Evolutionary conservation across 2,113 vertebrate species (phyloP).

Genomic region (Chelonoidis abingdonii): DNA sequence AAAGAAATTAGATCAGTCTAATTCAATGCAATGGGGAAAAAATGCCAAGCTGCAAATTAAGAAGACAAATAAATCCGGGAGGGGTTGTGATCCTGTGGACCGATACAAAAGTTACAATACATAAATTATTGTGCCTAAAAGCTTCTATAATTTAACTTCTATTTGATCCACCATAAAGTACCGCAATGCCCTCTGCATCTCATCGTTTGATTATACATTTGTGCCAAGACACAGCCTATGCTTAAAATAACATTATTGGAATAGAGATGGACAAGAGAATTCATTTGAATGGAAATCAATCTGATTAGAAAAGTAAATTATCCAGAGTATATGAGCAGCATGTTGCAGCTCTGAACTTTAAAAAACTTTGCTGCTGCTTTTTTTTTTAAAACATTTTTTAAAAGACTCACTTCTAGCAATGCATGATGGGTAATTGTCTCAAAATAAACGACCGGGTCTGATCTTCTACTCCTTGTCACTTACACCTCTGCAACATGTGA

Average conservation of each 20-base stretch:
- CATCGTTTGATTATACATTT: constrained; percentile 57
- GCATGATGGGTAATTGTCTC: background rate
- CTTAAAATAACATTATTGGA: constrained; percentile 76
- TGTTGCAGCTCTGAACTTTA: constrained; percentile 21
- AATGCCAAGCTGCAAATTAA: background rate
- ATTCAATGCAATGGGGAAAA: background rate
- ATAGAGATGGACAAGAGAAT: constrained; percentile 61
- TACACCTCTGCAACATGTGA: background rate
- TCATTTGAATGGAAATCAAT: constrained; percentile 73
- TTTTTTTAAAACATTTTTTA: background rate
- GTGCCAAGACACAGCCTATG: constrained; percentile 36
- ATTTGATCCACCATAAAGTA: constrained; percentile 41
- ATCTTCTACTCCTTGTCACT: background rate
- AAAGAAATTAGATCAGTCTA: background rate
- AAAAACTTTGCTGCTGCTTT: background rate
- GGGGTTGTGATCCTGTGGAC: background rate
- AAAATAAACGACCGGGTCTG: background rate
- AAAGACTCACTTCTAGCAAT: accelerated
- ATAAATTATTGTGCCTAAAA: constrained; percentile 60
- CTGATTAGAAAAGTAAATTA: constrained; percentile 73
- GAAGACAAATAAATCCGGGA: constrained; percentile 16
- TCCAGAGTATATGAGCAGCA: constrained; percentile 20
- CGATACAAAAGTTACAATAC: constrained; percentile 26
- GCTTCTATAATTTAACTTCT: constrained; percentile 57
- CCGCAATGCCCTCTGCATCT: constrained; percentile 52